A percentile compares a stretch with the other conserved stretches of the same genome.
These are phyloP conservation scores for Cryptosula pallasiana DNA, from an alignment of 2,888 invertebrate genomes.

Conservation along the genomic window DNA sequence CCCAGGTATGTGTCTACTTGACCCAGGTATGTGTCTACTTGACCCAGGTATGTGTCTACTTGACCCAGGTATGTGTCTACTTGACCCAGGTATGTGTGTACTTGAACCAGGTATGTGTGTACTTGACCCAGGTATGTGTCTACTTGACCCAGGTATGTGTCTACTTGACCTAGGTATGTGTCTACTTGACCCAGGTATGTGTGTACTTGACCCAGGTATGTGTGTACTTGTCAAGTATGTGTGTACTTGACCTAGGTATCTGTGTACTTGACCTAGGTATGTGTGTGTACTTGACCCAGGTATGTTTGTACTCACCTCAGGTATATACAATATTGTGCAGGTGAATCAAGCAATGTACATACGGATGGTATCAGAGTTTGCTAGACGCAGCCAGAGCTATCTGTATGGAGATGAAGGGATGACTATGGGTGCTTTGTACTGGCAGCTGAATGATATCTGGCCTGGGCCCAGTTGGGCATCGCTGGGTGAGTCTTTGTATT, in stretches of 20 bases:
- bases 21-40: neutral
- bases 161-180: no score
- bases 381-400: constrained; percentile 42
- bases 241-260: neutral
- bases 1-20: neutral
- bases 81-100: neutral
- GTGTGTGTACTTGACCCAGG: neutral
- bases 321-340: constrained; percentile 45
- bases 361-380: constrained; percentile 73
- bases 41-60: neutral
- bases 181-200: neutral
- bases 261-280: neutral
- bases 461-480: constrained; percentile 84
- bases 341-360: constrained; percentile 78
- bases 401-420: constrained; percentile 56
- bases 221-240: neutral
- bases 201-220: neutral
- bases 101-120: neutral
- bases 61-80: neutral
- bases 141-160: neutral
- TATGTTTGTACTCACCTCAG: no score
- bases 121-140: no score
- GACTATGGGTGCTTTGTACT: constrained; percentile 96
- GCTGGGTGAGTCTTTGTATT: constrained; percentile 36
- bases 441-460: constrained; percentile 98